These are phyloP conservation scores for Pardalotus punctatus DNA, from an alignment of 2,113 vertebrate genomes.

Conservation along the genomic window DNA sequence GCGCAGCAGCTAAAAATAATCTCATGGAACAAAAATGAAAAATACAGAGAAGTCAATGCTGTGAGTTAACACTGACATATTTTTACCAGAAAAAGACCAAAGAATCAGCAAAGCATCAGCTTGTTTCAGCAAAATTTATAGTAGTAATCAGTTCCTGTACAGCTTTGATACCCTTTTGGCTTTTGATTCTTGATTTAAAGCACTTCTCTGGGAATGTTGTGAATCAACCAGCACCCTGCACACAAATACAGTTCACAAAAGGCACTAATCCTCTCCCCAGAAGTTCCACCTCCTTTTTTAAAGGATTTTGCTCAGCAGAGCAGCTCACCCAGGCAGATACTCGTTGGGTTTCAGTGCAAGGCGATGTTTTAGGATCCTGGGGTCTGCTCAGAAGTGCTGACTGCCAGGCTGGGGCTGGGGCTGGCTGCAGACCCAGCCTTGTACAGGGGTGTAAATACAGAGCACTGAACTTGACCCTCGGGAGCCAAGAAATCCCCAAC, in stretches of 20 bases:
- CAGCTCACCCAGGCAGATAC: neutral
- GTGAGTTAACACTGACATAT: conserved; percentile 28
- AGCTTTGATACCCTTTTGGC: conserved; percentile 37
- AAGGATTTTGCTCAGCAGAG: neutral
- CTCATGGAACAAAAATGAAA: conserved; percentile 20
- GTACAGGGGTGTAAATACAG: fast-evolving
- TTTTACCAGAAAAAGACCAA: conserved; percentile 49
- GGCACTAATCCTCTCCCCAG: conserved; percentile 14
- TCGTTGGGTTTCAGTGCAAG: neutral
- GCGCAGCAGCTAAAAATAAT: conserved; percentile 46
- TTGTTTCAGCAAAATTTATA: conserved; percentile 64
- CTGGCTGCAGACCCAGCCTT: neutral
- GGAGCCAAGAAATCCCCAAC: neutral
- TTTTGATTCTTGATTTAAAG: conserved; percentile 38
- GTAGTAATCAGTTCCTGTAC: conserved; percentile 56
- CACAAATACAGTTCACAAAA: conserved; percentile 19
- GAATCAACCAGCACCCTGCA: neutral
- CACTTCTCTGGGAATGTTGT: neutral
- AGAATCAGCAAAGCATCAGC: conserved; percentile 49
- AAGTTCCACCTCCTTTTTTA: neutral
- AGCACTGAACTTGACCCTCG: neutral
- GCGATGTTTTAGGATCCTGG: neutral
- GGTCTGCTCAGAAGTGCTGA: neutral
- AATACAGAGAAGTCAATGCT: conserved; percentile 41
- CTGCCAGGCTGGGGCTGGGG: neutral